Evolutionary conservation across 2,888 invertebrate genomes (phyloP).

Genomic region (Strigamia maritima): DNA sequence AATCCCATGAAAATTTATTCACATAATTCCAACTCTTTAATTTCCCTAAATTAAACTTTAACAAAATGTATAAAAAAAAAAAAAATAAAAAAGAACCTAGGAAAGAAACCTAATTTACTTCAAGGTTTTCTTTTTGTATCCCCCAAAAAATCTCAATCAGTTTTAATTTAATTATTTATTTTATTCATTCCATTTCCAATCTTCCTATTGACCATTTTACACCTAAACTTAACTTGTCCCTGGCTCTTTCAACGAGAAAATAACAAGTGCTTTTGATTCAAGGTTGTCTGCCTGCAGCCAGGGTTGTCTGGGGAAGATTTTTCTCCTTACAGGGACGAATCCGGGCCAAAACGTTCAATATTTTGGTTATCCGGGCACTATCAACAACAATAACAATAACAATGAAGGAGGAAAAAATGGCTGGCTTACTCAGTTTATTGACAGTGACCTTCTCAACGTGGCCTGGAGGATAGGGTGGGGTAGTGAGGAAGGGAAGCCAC

Average conservation of each 20-base stretch:
- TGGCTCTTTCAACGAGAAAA: constrained; percentile 20
- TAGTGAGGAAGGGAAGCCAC: constrained; percentile 34
- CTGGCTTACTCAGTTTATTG: constrained; percentile 13
- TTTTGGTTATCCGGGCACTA: not conserved
- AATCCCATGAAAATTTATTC: not conserved
- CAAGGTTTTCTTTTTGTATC: not conserved
- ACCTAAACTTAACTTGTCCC: not conserved
- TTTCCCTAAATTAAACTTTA: not conserved
- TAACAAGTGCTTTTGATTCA: constrained; percentile 17
- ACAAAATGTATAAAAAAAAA: too few relatives aligned
- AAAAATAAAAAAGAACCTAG: too few relatives aligned
- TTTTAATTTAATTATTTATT: not conserved
- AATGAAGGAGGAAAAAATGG: not conserved
- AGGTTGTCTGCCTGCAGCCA: constrained; percentile 26
- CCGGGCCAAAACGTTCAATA: not conserved
- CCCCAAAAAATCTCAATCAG: not conserved
- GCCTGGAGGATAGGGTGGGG: constrained; percentile 26
- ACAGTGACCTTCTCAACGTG: constrained; percentile 28
- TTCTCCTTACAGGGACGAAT: not conserved
- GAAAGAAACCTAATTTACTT: not conserved
- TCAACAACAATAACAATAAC: not conserved
- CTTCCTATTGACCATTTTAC: not conserved
- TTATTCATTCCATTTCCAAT: not conserved
- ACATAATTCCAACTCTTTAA: not conserved
- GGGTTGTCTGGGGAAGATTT: constrained; percentile 31